Evolutionary conservation across 2,888 invertebrate genomes (phyloP).

Genomic region (Eupithecia dodoneata): DNA sequence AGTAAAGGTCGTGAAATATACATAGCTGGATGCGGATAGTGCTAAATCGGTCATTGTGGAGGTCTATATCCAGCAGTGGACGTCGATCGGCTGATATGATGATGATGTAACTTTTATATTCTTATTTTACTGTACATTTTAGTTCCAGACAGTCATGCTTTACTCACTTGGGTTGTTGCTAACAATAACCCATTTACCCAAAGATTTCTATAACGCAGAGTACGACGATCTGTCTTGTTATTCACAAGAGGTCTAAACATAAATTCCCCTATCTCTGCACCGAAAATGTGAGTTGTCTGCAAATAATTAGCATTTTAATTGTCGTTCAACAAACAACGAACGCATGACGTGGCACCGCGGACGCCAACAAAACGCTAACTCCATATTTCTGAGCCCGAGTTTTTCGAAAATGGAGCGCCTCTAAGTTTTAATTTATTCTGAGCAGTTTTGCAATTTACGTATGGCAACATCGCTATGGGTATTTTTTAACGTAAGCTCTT

Average conservation of each 20-base stretch:
- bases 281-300: slow-evolving; percentile 63
- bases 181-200: neutral
- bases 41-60: too few relatives aligned
- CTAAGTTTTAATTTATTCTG: slow-evolving; percentile 25
- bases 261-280: slow-evolving; percentile 48
- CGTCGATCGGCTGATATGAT: too few relatives aligned
- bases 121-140: neutral
- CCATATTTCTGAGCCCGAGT: slow-evolving; percentile 48
- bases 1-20: too few relatives aligned
- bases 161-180: neutral
- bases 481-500: slow-evolving; percentile 4
- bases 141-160: neutral
- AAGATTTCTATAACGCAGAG: neutral
- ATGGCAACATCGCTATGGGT: slow-evolving; percentile 5
- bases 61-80: too few relatives aligned
- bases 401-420: slow-evolving; percentile 35
- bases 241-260: slow-evolving; percentile 30
- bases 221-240: slow-evolving; percentile 11
- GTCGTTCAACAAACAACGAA: slow-evolving; percentile 58
- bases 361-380: slow-evolving; percentile 51
- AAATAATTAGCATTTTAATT: slow-evolving; percentile 78
- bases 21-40: too few relatives aligned
- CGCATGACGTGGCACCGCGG: slow-evolving; percentile 45
- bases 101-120: neutral
- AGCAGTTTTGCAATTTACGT: neutral